These are phyloP conservation scores for Chlorodrepanis virens DNA, from an alignment of 2,113 vertebrate species.

Conservation along the genomic window DNA sequence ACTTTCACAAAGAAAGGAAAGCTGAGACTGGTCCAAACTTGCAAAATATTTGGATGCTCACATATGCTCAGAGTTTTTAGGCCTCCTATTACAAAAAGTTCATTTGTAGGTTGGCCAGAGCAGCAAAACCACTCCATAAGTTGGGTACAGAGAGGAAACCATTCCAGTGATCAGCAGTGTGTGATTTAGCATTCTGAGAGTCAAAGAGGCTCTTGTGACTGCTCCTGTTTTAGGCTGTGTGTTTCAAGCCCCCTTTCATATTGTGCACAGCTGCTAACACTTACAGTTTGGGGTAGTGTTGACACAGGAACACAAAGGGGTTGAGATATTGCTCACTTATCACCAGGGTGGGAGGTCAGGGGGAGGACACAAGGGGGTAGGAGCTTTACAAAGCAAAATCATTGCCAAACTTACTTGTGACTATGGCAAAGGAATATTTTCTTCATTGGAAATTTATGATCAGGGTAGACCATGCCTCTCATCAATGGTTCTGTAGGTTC, in stretches of 20 bases:
- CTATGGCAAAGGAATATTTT: not conserved
- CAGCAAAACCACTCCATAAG: slow-evolving; percentile 44
- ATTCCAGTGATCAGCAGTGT: slow-evolving; percentile 30
- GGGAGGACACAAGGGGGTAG: not conserved
- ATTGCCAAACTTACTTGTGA: not conserved
- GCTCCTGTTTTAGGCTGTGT: slow-evolving; percentile 1
- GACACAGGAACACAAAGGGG: slow-evolving; percentile 51
- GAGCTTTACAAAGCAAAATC: slow-evolving; percentile 4
- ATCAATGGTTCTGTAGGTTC: not conserved
- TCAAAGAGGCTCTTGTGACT: slow-evolving; percentile 58
- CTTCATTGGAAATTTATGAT: slow-evolving; percentile 7
- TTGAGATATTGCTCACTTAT: slow-evolving; percentile 48
- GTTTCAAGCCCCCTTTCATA: slow-evolving; percentile 22
- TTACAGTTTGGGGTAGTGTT: slow-evolving; percentile 52
- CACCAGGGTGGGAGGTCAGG: slow-evolving; percentile 35
- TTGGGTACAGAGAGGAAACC: slow-evolving; percentile 31
- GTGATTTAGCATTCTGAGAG: slow-evolving; percentile 57
- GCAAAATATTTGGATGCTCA: not conserved
- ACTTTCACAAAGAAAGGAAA: not conserved
- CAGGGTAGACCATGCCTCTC: not conserved
- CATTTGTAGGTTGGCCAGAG: slow-evolving; percentile 45
- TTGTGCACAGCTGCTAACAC: slow-evolving; percentile 61
- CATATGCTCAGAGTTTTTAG: slow-evolving; percentile 17
- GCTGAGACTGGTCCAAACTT: not conserved
- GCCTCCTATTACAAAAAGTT: slow-evolving; percentile 49